Base-by-base conservation (phyloP, 2,113 vertebrate genomes). In the Pleuronectes platessa region DNA sequence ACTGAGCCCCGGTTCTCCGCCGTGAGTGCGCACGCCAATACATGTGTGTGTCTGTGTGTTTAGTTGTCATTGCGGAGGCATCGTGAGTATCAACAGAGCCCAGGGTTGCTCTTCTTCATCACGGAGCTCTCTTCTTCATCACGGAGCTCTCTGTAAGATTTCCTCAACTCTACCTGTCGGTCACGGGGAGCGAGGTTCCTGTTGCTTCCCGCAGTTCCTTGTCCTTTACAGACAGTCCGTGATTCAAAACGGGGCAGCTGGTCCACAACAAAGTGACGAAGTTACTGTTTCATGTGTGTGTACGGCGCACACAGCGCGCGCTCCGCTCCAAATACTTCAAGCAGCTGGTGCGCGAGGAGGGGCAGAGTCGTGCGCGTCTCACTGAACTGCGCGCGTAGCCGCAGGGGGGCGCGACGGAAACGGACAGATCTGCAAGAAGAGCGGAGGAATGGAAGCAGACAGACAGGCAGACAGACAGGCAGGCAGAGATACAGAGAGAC, bases 271-370 rank as follows among this genome's bases (percentile, higher is more conserved):
- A 35, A 37, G 20, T 37, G 51, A 27, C 11, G 1, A 11, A 21
- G 21, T 17, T 45, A 3, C 14, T 59, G 20, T 18, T 31, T n/a
- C 21, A 31, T 31, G 5, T 64, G 18, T 15, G 9, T 51, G 24
- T 20, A 6, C 31, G 21, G 12, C 5, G 12, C 15, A 31, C 20
- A 3, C 17, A 11, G 58, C n/a, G 21, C 27, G 62, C 27, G n/a
- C 42, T 61, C 47, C 37, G 27, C 60, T 47, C 15, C 60, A 21
- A 23, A 15, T 53, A 54, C 56, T 54, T 42, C 2, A 14, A 58
- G 53, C 60, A 59, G 68, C 51, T 73, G 63, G 51, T 31, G 45
- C 53, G 31, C 59, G 23, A 47, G 59, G 59, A 20, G 66, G 59
- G 54, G 42, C 55, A 56, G 20, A 53, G 15, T 55, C 26, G 61